Base-by-base conservation (phyloP, 1,140 invertebrate species). In the Macrobrachium nipponense region DNA sequence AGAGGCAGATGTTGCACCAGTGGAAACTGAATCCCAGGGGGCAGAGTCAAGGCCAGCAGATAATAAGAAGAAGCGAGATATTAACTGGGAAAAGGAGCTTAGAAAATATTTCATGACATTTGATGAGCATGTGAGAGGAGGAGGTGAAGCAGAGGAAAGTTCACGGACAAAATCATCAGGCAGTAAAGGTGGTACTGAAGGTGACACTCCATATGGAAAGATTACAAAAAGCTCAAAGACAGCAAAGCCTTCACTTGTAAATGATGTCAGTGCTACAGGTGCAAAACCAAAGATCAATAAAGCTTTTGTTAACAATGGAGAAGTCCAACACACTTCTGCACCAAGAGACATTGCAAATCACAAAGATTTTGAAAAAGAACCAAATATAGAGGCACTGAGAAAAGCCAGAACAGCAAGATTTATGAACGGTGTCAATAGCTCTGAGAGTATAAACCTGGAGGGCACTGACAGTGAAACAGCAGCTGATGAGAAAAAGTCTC, bases 71-170 rank as follows among this genome's bases (percentile, higher is more conserved):
- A 83, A 68, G 61, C 75, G 27, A 36, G 80, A 87, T 51, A 87
- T 78, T 36, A 85, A 89, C 59, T 89, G 89, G 89, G 89, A 89
- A 78, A 81, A 58, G 80, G 89, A 89, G 62, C 68, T 89, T 17
- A 87, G 89, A 77, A 87, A 82, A 20, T 89, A 89, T 77, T 88
- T 89, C 60, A 82, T 44, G 75, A 64, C 76, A 82, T 89, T 86
- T 85, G 84, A 83, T 72, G 86, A 86, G 64, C 84, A 86, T 64
- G 77, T 75, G 6, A 86, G 70, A 86, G 73, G 58, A 66, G 79
- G 27, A 79, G 87, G 82, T 72, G 81, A 82, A 75, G 82, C 15
- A 86, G 86, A 18, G 27, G 73, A 77, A 44, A 60, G 12, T 27
- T 18, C 17, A 43, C 4, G n/a, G 23, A 17, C 12, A 75, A 76